phyloP scores from a whole-genome alignment of 2,888 invertebrate species.

The Tineola bisselliella region DNA sequence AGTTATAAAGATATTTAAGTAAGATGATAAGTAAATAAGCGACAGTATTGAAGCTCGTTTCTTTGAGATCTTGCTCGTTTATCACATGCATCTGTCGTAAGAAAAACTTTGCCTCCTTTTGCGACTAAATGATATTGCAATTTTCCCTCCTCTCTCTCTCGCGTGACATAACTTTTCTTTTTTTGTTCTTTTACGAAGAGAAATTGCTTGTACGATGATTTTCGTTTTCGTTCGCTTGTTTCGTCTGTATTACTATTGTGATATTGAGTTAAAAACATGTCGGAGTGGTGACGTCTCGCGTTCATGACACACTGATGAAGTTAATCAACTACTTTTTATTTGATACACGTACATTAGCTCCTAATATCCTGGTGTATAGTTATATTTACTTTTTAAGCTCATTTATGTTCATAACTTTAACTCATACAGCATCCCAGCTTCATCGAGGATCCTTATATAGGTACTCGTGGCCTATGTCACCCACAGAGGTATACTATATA shows the following conservation, averaged over 20 bases:
- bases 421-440: too few relatives aligned
- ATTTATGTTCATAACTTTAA: too few relatives aligned
- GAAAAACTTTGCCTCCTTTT: conserved; percentile 34
- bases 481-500: too few relatives aligned
- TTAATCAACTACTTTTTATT: too few relatives aligned
- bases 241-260: neutral
- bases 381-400: too few relatives aligned
- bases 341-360: too few relatives aligned
- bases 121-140: conserved; percentile 51
- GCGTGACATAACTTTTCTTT: conserved; percentile 22
- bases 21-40: conserved; percentile 17
- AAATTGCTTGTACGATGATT: conserved; percentile 16
- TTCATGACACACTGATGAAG: too few relatives aligned
- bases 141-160: conserved; percentile 28
- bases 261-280: neutral
- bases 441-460: too few relatives aligned
- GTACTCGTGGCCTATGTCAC: too few relatives aligned
- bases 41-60: conserved; percentile 21
- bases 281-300: neutral
- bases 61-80: conserved; percentile 30
- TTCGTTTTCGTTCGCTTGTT: conserved; percentile 9
- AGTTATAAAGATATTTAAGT: neutral
- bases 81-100: conserved; percentile 44
- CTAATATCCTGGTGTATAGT: too few relatives aligned
- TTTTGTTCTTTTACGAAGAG: conserved; percentile 22